Conservation (phyloP, 2,113 vertebrate species). For the Tragelaphus scriptus region DNA sequence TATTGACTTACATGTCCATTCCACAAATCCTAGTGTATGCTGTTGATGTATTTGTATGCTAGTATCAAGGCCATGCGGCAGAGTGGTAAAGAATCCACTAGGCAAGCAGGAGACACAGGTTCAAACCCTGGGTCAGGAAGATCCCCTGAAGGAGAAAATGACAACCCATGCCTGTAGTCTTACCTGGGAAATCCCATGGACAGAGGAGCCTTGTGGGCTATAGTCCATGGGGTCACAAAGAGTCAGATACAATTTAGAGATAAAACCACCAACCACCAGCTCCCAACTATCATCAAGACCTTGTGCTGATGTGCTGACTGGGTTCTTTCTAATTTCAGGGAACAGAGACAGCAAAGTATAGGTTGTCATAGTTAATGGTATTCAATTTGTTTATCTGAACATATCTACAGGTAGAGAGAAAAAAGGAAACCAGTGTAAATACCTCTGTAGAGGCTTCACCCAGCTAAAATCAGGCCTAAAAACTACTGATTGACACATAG, state of each 20-base stretch:
- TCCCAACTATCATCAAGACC: background rate
- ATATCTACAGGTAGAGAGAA: background rate
- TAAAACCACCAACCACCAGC: background rate
- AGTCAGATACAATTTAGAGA: background rate
- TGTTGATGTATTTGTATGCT: accelerated
- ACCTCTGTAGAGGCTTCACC: background rate
- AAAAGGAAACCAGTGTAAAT: background rate
- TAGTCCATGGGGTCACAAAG: background rate
- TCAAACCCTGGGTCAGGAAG: background rate
- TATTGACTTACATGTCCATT: background rate
- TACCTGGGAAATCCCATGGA: background rate
- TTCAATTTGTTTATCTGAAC: background rate
- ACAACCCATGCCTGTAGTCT: background rate
- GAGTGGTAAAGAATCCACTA: background rate
- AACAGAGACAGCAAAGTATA: background rate
- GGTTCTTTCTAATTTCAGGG: background rate
- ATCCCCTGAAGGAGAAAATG: background rate
- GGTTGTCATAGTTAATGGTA: background rate
- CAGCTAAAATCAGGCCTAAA: accelerated
- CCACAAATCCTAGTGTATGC: background rate
- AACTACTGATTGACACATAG: accelerated
- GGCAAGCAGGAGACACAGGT: background rate
- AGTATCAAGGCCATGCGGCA: accelerated
- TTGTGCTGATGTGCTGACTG: background rate
- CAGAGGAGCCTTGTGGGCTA: background rate